A percentile compares a stretch with the other conserved stretches of the same genome.
Evolutionary conservation across 2,888 invertebrate species (phyloP).

Genomic region (Smittia aterrima): DNA sequence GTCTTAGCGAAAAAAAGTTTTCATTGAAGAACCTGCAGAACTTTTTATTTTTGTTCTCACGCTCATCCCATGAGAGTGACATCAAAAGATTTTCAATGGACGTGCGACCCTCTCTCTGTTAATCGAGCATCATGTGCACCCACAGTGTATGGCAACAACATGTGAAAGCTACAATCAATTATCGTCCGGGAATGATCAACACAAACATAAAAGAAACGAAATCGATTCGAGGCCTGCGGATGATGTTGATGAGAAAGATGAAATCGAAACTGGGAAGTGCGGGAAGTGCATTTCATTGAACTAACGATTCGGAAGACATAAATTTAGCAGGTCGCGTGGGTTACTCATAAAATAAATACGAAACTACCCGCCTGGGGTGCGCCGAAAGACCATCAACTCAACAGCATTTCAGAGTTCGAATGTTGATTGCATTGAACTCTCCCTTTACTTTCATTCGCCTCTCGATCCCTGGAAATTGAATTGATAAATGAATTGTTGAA

Average conservation of each 20-base stretch:
- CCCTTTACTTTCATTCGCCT: slow-evolving; percentile 11
- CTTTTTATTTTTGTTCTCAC: not conserved
- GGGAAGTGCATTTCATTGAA: slow-evolving; percentile 25
- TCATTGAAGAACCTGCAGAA: too few species aligned
- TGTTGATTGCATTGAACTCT: too few species aligned
- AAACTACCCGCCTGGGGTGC: not conserved
- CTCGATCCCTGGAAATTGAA: slow-evolving; percentile 41
- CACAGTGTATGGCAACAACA: not conserved
- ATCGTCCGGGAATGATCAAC: slow-evolving; percentile 3
- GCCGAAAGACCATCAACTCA: not conserved
- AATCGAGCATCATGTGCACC: not conserved
- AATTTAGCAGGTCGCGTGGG: slow-evolving; percentile 35
- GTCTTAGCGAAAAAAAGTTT: too few species aligned
- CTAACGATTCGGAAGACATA: slow-evolving; percentile 26
- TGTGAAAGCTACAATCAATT: slow-evolving; percentile 16
- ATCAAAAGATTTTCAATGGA: not conserved
- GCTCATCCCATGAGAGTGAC: slow-evolving; percentile 4
- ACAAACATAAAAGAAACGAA: not conserved
- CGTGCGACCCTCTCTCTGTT: not conserved
- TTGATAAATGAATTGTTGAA: slow-evolving; percentile 12
- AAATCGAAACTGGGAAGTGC: not conserved
- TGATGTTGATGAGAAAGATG: not conserved
- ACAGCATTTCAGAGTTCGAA: not conserved
- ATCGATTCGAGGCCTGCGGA: not conserved
- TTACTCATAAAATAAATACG: slow-evolving; percentile 8